Base-by-base conservation (phyloP, 2,888 invertebrate species). In the Eristalinus aeneus region DNA sequence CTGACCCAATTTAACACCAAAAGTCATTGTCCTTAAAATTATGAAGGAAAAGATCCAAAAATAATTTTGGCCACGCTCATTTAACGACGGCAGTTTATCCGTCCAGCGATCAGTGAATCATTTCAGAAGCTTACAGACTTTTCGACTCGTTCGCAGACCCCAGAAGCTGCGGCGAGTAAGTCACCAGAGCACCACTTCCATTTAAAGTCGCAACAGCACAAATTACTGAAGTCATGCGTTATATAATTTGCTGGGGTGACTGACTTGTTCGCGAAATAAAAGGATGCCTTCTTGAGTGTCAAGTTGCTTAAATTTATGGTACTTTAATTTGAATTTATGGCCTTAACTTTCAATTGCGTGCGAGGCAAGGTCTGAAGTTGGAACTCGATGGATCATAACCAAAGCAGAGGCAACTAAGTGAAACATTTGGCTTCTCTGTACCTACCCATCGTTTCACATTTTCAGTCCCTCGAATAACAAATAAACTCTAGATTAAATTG, bases 401-500 rank as follows among this genome's bases (percentile, higher is more conserved):
- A 27, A 27, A 27, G 2, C 2, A 27, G 2, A 12, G n/a, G n/a
- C 12, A n/a, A n/a, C n/a, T n/a, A 4, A 1, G 39, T 39, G 12
- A 39, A n/a, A 3, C 2, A 46, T 46, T 16, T 8, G 39, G n/a
- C n/a, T 39, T 39, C 39, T 4, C n/a, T 6, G n/a, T n/a, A 39
- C 39, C n/a, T n/a, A 4, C 39, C 46, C 16, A 8, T 8, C 46
- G 3, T 8, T 46, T 46, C 46, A 46, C 16, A 16, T 20, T 9
- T 27, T 31, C 16, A 73, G 39, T 36, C 69, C 12, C 39, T 67
- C 56, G 23, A 46, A 46, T 16, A 4, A 11, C 56, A 46, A 61
- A 60, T 61, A 20, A 31, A 11, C 27, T 32, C 68, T 27, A 20
- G 20, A 27, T 46, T 36, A 54, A 63, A 76, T 76, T 63, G 27